A percentile compares a stretch with the other conserved stretches of the same genome.
These are phyloP conservation scores for Elymnias hypermnestra DNA, from an alignment of 1,140 invertebrate genomes.

Conservation along the genomic window DNA sequence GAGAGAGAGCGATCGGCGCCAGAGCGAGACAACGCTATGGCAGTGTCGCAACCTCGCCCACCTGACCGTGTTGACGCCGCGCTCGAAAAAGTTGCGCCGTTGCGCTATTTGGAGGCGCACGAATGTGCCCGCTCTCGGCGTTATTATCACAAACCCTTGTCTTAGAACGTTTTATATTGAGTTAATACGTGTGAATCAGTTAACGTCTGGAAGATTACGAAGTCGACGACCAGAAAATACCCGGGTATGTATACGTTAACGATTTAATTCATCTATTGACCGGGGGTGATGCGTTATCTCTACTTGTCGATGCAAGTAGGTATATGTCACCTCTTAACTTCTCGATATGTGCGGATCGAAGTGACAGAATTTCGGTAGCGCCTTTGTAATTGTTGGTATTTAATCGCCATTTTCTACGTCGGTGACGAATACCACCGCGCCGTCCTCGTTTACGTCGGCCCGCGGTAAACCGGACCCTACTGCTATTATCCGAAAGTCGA, in stretches of 20 bases:
- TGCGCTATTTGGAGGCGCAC: conserved; percentile 73
- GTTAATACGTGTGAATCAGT: conserved; percentile 25
- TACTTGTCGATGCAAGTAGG: conserved; percentile 34
- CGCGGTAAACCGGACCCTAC: conserved; percentile 61
- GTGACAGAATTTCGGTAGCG: too few relatives aligned
- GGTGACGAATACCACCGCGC: conserved; percentile 66
- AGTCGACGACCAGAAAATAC: conserved; percentile 19
- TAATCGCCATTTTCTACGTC: conserved; percentile 73
- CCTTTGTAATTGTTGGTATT: conserved; percentile 62
- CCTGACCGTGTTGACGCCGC: conserved; percentile 73
- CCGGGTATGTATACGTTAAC: conserved; percentile 45
- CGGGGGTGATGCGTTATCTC: conserved; percentile 42
- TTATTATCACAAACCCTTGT: conserved; percentile 59
- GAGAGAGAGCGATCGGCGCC: conserved; percentile 30
- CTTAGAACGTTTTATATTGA: conserved; percentile 45
- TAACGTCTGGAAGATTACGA: conserved; percentile 30
- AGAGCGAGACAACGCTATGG: conserved; percentile 53
- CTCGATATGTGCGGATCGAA: conserved; percentile 21
- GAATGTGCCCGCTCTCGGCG: conserved; percentile 60
- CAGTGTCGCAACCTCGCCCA: conserved; percentile 74
- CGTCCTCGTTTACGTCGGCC: conserved; percentile 54
- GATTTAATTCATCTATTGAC: conserved; percentile 26
- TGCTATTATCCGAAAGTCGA: conserved; percentile 50
- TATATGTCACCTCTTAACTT: conserved; percentile 16
- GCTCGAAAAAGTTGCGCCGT: conserved; percentile 73